Evolutionary conservation across 2,113 vertebrate species (phyloP).

Genomic region (Pygoscelis adeliae): DNA sequence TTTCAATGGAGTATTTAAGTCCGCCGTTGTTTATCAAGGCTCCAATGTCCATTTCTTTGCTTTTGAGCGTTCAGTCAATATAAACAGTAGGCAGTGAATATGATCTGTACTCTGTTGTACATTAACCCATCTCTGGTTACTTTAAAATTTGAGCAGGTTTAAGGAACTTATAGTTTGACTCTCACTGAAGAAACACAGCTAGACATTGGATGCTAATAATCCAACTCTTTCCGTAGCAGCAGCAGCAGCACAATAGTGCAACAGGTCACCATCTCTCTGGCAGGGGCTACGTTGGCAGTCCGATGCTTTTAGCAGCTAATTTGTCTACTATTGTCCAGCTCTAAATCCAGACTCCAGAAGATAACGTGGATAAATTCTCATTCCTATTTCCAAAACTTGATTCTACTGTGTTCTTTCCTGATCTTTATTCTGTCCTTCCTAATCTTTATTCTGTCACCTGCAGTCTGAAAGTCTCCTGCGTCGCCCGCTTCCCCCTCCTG

Average conservation of each 20-base stretch:
- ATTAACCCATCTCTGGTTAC: background rate
- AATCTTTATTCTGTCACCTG: background rate
- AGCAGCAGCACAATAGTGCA: background rate
- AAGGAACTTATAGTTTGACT: background rate
- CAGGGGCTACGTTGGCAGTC: fast-evolving
- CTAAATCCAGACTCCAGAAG: background rate
- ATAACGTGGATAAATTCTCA: background rate
- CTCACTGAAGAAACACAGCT: background rate
- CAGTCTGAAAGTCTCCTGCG: background rate
- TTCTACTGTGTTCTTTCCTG: background rate
- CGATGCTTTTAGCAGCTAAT: background rate
- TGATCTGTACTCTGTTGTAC: background rate
- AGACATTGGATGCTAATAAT: background rate
- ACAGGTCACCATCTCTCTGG: background rate
- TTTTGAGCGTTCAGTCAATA: background rate
- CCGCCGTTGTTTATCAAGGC: background rate
- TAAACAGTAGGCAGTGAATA: background rate
- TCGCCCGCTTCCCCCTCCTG: background rate
- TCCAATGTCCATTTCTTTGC: background rate
- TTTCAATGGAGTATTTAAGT: background rate
- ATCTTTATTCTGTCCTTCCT: background rate
- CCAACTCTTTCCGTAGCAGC: background rate
- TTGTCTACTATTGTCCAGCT: background rate
- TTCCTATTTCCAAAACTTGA: background rate
- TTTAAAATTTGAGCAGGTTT: background rate